Evolutionary conservation across 2,113 vertebrate species (phyloP).

Genomic region (Stigmatopora nigra): DNA sequence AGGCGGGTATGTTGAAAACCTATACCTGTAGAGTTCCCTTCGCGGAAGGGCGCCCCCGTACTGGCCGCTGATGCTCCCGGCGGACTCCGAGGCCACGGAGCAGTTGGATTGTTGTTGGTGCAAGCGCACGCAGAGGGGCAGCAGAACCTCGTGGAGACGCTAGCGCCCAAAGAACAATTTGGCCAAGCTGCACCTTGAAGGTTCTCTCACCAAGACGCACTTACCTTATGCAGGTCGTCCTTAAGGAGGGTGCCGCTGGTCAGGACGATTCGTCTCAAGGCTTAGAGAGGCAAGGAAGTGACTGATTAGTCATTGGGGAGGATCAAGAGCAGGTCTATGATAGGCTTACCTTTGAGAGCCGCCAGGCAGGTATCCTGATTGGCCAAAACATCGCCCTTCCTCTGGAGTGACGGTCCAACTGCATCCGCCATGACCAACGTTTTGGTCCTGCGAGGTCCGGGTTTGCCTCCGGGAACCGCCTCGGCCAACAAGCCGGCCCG

Average conservation of each 20-base stretch:
- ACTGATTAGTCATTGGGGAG: too few relatives aligned
- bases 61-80: constrained; percentile 60
- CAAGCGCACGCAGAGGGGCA: constrained; percentile 75
- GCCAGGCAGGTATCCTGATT: constrained; percentile 80
- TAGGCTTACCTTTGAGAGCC: constrained; percentile 71
- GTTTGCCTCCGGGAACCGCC: constrained; percentile 57
- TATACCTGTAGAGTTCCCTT: constrained; percentile 73
- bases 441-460: constrained; percentile 62
- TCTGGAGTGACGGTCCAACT: constrained; percentile 50
- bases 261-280: constrained; percentile 72
- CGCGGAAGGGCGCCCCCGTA: constrained; percentile 71
- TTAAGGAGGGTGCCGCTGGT: constrained; percentile 79
- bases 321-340: neutral
- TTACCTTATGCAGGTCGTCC: constrained; percentile 82
- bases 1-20: neutral
- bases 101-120: constrained; percentile 72
- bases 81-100: constrained; percentile 37
- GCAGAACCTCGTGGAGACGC: constrained; percentile 77
- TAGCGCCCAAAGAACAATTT: constrained; percentile 29
- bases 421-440: constrained; percentile 52
- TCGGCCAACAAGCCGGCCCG: constrained; percentile 49
- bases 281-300: constrained; percentile 47
- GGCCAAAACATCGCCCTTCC: constrained; percentile 75
- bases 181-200: neutral
- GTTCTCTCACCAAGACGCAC: neutral